Conservation (phyloP, 2,113 vertebrate species). For the Columba janthina region DNA sequence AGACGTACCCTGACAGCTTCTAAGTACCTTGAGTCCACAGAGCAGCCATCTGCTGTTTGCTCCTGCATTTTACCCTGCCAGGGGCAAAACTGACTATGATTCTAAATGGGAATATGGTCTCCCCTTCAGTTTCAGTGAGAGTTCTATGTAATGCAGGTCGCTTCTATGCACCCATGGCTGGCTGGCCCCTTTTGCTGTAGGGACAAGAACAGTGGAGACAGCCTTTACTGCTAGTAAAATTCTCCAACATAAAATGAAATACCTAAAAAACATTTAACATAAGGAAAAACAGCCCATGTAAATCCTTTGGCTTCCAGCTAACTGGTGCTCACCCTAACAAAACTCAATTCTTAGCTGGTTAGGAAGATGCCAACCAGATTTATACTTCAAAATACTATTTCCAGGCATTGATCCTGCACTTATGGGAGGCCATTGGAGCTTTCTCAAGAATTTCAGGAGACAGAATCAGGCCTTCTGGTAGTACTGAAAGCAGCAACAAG, state of each 20-base stretch:
- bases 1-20: background rate
- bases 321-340: background rate
- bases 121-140: background rate
- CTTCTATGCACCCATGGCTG: background rate
- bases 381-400: background rate
- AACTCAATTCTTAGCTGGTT: background rate
- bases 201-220: background rate
- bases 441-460: background rate
- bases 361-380: background rate
- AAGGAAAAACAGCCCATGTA: background rate
- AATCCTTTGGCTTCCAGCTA: background rate
- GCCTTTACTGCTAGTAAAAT: background rate
- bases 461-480: background rate
- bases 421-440: background rate
- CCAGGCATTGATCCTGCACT: background rate
- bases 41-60: background rate
- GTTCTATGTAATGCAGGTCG: background rate
- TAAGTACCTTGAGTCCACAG: background rate
- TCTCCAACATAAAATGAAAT: background rate
- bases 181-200: background rate
- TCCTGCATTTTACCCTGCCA: background rate
- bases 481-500: background rate
- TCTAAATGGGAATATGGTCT: background rate
- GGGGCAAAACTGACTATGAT: background rate
- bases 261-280: background rate